These are phyloP conservation scores for Pristionchus mayeri DNA, from an alignment of 2,888 invertebrate species.

Conservation along the genomic window DNA sequence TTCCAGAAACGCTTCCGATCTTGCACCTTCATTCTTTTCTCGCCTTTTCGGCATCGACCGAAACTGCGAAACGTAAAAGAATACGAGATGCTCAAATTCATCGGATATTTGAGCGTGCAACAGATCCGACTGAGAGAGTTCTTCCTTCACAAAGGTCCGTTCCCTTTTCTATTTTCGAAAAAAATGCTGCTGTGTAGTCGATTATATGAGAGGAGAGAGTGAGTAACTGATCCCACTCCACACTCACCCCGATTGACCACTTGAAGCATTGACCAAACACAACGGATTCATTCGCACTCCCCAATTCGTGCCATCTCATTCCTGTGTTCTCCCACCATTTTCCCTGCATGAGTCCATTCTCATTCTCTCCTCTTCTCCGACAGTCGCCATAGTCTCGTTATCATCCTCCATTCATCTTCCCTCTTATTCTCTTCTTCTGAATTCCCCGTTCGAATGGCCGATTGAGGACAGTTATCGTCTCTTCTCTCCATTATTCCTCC, in stretches of 20 bases:
- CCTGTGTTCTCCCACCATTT: no score
- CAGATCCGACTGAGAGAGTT: not conserved
- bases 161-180: slow-evolving; percentile 17
- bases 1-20: not conserved
- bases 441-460: not conserved
- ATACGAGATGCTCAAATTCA: slow-evolving; percentile 15
- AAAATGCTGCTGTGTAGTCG: no score
- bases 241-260: not conserved
- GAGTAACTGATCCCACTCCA: not conserved
- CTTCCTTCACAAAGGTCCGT: slow-evolving; percentile 13
- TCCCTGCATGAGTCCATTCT: no score
- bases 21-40: not conserved
- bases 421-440: slow-evolving; percentile 26
- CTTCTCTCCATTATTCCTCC: slow-evolving; percentile 2
- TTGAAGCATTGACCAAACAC: not conserved
- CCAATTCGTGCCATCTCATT: not conserved
- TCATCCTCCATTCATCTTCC: slow-evolving; percentile 16
- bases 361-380: not conserved
- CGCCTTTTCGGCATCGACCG: no score
- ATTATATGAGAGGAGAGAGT: no score
- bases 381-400: not conserved
- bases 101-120: not conserved
- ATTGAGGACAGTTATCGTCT: not conserved
- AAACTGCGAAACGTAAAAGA: slow-evolving; percentile 30
- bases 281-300: not conserved